phyloP scores from a whole-genome alignment of 2,797 vertebrate species.

The Podargus strigoides region DNA sequence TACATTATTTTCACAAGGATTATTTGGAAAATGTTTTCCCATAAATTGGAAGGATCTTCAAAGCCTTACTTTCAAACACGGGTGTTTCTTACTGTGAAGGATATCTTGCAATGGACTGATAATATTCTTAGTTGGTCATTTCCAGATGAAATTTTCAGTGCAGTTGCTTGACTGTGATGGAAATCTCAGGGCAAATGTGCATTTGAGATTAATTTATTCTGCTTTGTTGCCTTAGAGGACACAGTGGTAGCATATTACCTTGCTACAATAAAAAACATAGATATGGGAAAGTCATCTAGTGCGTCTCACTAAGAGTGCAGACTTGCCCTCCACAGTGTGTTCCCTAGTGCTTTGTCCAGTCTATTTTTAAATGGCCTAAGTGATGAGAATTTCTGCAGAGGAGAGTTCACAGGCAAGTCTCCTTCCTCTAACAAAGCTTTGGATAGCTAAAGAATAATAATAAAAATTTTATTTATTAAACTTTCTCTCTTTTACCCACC shows the following conservation, averaged over 20 bases:
- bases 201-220: slow-evolving; percentile 15
- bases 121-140: background rate
- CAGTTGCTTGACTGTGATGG: background rate
- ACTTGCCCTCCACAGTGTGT: background rate
- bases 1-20: background rate
- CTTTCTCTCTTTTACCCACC: background rate
- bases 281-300: slow-evolving; percentile 63
- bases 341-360: slow-evolving; percentile 58
- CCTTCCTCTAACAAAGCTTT: background rate
- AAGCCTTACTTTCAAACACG: background rate
- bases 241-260: slow-evolving; percentile 16
- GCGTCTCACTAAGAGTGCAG: background rate
- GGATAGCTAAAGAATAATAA: background rate
- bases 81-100: background rate
- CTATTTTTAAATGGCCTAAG: slow-evolving; percentile 58
- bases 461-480: background rate
- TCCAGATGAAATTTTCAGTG: background rate
- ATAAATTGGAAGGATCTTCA: background rate
- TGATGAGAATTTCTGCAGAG: slow-evolving; percentile 60
- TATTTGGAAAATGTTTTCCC: background rate
- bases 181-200: background rate
- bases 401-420: slow-evolving; percentile 38
- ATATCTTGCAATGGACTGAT: background rate
- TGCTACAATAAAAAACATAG: background rate
- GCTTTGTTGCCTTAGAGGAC: background rate